Conservation (phyloP, 1,140 invertebrate genomes). For the Caligus rogercresseyi region DNA sequence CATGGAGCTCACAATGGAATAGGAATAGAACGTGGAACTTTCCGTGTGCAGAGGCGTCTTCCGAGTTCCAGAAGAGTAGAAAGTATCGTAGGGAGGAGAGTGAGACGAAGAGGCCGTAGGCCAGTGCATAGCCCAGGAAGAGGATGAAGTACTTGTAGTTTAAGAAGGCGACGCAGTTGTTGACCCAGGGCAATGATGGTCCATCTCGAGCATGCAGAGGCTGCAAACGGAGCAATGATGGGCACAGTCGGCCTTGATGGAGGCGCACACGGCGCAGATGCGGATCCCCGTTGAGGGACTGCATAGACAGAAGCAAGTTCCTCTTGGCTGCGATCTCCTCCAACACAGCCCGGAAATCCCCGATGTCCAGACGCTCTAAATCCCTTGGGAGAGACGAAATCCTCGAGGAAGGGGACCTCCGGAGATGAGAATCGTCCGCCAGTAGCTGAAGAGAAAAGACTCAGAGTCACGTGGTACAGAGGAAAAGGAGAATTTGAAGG, state of each 20-base stretch:
- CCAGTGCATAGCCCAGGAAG: constrained; percentile 78
- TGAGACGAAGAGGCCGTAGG: constrained; percentile 81
- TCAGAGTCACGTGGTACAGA: constrained; percentile 85
- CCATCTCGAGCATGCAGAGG: constrained; percentile 85
- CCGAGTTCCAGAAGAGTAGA: constrained; percentile 19
- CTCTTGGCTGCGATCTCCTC: constrained; percentile 8
- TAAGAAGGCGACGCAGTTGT: constrained; percentile 91
- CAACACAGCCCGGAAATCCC: neutral
- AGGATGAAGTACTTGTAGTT: constrained; percentile 98
- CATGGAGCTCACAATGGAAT: constrained; percentile 90
- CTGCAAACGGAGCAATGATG: constrained; percentile 93
- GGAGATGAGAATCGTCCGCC: constrained; percentile 75
- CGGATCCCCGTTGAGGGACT: constrained; percentile 28
- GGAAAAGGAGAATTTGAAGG: constrained; percentile 64
- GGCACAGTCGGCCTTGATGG: constrained; percentile 83
- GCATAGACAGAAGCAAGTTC: constrained; percentile 5
- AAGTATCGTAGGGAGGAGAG: constrained; percentile 76
- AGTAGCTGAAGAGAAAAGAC: too few species aligned
- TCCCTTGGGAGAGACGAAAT: constrained; percentile 45
- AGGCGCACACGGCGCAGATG: constrained; percentile 81
- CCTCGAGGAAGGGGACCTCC: constrained; percentile 29
- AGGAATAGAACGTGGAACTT: constrained; percentile 83
- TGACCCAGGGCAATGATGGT: constrained; percentile 97
- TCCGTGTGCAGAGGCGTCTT: neutral
- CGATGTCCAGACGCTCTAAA: constrained; percentile 3